These are phyloP conservation scores for Zaprionus capensis DNA, from an alignment of 1,140 invertebrate genomes.

Conservation along the genomic window DNA sequence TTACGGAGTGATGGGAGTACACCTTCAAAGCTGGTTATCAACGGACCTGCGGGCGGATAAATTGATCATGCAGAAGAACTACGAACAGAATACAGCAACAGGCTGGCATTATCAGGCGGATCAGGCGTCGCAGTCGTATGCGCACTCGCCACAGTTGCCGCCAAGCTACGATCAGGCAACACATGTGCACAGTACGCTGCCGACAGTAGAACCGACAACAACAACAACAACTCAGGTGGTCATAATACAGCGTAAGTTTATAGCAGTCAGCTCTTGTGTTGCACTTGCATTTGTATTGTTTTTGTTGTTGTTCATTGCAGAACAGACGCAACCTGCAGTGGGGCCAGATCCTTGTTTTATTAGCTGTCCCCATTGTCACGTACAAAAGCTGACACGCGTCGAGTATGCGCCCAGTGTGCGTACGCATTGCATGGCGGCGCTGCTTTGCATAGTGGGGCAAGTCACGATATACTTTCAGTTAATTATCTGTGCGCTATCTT, in stretches of 20 bases:
- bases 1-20: slow-evolving; percentile 3
- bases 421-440: slow-evolving; percentile 87
- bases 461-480: neutral
- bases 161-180: slow-evolving; percentile 77
- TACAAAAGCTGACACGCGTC: slow-evolving; percentile 85
- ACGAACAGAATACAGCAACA: neutral
- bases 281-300: neutral
- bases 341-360: slow-evolving; percentile 85
- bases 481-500: slow-evolving; percentile 28
- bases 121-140: slow-evolving; percentile 18
- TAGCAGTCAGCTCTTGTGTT: neutral
- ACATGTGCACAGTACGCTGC: slow-evolving; percentile 33
- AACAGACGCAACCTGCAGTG: slow-evolving; percentile 64
- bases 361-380: slow-evolving; percentile 86
- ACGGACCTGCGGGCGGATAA: slow-evolving; percentile 20
- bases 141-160: slow-evolving; percentile 50
- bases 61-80: slow-evolving; percentile 21
- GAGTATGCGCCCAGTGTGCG: slow-evolving; percentile 85
- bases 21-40: slow-evolving; percentile 13
- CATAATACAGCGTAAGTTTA: slow-evolving; percentile 73
- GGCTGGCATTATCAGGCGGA: slow-evolving; percentile 5
- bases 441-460: slow-evolving; percentile 87
- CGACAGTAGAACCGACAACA: slow-evolving; percentile 23
- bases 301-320: slow-evolving; percentile 26
- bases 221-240: slow-evolving; percentile 62